phyloP scores from a whole-genome alignment of 2,888 invertebrate genomes.

The Diarsia mendica region DNA sequence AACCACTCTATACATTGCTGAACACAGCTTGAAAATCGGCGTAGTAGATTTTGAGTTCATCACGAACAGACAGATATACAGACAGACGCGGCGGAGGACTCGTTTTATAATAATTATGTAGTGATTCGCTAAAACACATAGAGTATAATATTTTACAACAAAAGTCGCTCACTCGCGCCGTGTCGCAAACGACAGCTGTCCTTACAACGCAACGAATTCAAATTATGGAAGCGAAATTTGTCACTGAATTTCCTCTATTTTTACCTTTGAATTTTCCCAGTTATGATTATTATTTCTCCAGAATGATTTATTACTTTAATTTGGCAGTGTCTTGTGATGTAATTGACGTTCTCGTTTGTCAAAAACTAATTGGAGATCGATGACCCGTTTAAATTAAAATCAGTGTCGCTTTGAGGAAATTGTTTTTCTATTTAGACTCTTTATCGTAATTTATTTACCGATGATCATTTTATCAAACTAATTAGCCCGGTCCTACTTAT shows the following conservation, averaged over 20 bases:
- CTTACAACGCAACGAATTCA: slow-evolving; percentile 74
- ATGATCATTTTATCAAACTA: not conserved
- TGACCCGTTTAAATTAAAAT: slow-evolving; percentile 35
- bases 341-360: slow-evolving; percentile 54
- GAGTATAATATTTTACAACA: slow-evolving; percentile 71
- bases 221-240: slow-evolving; percentile 77
- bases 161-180: slow-evolving; percentile 63
- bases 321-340: slow-evolving; percentile 53
- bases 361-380: slow-evolving; percentile 54
- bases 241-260: slow-evolving; percentile 67
- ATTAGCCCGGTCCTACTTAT: not conserved
- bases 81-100: too few species aligned
- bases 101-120: too few species aligned
- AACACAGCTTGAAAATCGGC: too few species aligned
- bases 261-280: slow-evolving; percentile 64
- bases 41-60: too few species aligned
- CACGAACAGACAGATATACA: too few species aligned
- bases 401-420: slow-evolving; percentile 5
- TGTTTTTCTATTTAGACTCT: slow-evolving; percentile 8
- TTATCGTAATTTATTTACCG: slow-evolving; percentile 11
- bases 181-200: slow-evolving; percentile 78
- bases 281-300: slow-evolving; percentile 59
- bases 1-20: too few species aligned
- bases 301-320: slow-evolving; percentile 67
- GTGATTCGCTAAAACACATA: slow-evolving; percentile 20